Evolutionary conservation across 2,888 invertebrate genomes (phyloP), one percentile per base, ranked within the genome.

Genomic region (Anodontia alba): DNA sequence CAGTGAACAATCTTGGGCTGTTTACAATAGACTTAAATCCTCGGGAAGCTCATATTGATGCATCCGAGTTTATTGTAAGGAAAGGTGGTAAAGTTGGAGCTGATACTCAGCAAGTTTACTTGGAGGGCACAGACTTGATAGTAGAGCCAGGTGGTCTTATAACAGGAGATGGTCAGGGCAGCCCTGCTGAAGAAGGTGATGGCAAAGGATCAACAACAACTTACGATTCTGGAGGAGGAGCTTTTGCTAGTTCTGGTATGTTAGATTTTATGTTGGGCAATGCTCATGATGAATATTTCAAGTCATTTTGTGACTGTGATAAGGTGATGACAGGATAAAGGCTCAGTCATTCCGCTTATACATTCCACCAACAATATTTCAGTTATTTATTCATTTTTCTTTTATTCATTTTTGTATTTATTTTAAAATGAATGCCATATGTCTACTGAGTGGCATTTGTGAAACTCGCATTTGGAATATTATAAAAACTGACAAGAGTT

Each of bases 241-340:
- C 89, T 1, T 83, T 90, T 79, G 89, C 89, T 46, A 84, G 89
- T 38, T 49, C 43, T 81, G 90, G 91, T 91, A 74, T 76, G 68
- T 69, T 15, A 51, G 8, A 42, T 42, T 10, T 42, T 42, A 42
- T 10, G 42, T 7, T 42, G 42, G 42, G n/a, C n/a, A n/a, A n/a
- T n/a, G n/a, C n/a, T n/a, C n/a, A n/a, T 31, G 0, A n/a, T n/a
- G n/a, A n/a, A n/a, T n/a, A n/a, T n/a, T n/a, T n/a, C 10, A n/a
- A n/a, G n/a, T n/a, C n/a, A n/a, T n/a, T n/a, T n/a, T n/a, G n/a
- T n/a, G n/a, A n/a, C n/a, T n/a, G n/a, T n/a, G n/a, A n/a, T n/a
- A n/a, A n/a, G n/a, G n/a, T n/a, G n/a, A n/a, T n/a, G n/a, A n/a
- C n/a, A n/a, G n/a, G n/a, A n/a, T n/a, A n/a, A n/a, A n/a, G n/a